Conservation (phyloP, 2,113 vertebrate genomes). For the Carassius auratus region DNA sequence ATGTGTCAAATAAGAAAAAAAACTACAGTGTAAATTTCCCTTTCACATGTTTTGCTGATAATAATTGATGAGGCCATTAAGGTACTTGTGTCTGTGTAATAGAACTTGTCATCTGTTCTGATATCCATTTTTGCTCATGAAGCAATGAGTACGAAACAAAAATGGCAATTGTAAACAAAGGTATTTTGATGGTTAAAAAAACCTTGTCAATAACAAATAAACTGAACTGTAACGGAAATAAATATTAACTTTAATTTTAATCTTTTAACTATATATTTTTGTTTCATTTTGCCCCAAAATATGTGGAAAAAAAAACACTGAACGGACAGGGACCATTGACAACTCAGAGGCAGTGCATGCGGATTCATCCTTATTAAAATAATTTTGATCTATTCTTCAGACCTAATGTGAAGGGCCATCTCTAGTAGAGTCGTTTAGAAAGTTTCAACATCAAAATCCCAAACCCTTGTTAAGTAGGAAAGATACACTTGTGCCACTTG, state of each 20-base stretch:
- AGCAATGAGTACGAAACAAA: neutral
- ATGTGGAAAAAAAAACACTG: neutral
- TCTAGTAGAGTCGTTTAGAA: slow-evolving; percentile 25
- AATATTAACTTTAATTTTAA: neutral
- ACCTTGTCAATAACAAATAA: neutral
- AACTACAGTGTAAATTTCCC: slow-evolving; percentile 3
- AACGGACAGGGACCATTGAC: neutral
- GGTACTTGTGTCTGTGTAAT: slow-evolving; percentile 18
- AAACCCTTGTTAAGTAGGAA: slow-evolving; percentile 44
- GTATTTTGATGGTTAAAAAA: neutral
- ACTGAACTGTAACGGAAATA: neutral
- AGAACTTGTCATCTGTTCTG: slow-evolving; percentile 13
- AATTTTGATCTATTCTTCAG: slow-evolving; percentile 22
- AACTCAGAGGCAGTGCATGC: slow-evolving; percentile 23
- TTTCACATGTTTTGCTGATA: slow-evolving; percentile 18
- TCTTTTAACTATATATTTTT: neutral
- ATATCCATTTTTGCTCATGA: slow-evolving; percentile 2
- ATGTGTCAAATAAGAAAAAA: neutral
- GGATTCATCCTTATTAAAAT: slow-evolving; percentile 33
- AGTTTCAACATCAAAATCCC: slow-evolving; percentile 33
- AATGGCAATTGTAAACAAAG: neutral
- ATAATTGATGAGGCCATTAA: neutral
- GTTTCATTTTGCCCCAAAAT: neutral
- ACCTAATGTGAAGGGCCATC: slow-evolving; percentile 9
- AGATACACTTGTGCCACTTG: slow-evolving; percentile 73